Evolutionary conservation across 2,888 invertebrate species (phyloP).

Genomic region (Lithophane semibrunnea): DNA sequence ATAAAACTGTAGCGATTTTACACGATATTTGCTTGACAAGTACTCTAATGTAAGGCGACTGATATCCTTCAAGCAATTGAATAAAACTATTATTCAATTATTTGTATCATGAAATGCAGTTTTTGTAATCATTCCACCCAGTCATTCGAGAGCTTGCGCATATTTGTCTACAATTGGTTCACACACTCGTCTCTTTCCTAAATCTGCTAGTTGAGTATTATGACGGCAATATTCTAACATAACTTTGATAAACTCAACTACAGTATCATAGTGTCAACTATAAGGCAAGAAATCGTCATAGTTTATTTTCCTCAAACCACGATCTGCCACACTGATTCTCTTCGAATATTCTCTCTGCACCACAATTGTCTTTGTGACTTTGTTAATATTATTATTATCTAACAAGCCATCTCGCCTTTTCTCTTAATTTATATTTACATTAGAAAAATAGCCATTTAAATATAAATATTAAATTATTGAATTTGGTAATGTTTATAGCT

Average conservation of each 20-base stretch:
- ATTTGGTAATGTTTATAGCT: conserved; percentile 79
- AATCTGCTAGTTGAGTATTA: conserved; percentile 80
- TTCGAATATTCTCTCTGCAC: conserved; percentile 29
- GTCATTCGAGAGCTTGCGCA: background rate
- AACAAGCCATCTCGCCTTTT: conserved; percentile 59
- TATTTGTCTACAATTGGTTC: conserved; percentile 37
- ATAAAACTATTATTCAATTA: background rate
- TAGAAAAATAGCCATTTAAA: conserved; percentile 69
- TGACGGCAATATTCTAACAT: conserved; percentile 63
- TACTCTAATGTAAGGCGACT: too few relatives aligned
- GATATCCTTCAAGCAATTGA: background rate
- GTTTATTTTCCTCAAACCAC: conserved; percentile 61
- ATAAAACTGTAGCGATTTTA: background rate
- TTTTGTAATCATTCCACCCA: background rate
- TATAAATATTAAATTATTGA: conserved; percentile 73
- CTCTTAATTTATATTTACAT: conserved; percentile 75
- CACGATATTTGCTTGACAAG: background rate
- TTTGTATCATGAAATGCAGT: background rate
- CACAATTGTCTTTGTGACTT: conserved; percentile 31
- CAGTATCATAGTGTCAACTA: conserved; percentile 49
- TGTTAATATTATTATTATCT: conserved; percentile 52
- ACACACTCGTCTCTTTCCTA: conserved; percentile 44
- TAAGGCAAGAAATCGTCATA: conserved; percentile 66
- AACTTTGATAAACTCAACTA: conserved; percentile 65
- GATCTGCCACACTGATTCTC: conserved; percentile 50